Evolutionary conservation across 2,797 vertebrate genomes (phyloP).

Genomic region (Hipposideros larvatus): DNA sequence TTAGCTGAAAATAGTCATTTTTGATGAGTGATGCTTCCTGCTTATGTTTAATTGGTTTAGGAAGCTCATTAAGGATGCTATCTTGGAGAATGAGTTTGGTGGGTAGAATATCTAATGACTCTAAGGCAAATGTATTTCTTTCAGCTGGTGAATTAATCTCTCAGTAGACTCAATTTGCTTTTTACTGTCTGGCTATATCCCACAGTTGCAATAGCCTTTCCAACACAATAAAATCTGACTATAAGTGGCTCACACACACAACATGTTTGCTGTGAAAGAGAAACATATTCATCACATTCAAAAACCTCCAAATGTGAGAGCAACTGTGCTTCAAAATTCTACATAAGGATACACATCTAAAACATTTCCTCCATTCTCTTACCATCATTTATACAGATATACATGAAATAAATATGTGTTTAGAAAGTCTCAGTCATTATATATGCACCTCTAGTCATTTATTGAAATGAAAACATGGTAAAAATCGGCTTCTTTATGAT

Average conservation of each 20-base stretch:
- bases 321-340: neutral
- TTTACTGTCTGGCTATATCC: constrained; percentile 63
- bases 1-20: constrained; percentile 63
- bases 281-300: constrained; percentile 31
- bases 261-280: neutral
- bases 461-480: neutral
- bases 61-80: constrained; percentile 77
- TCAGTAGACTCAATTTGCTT: constrained; percentile 64
- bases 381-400: neutral
- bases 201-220: constrained; percentile 21
- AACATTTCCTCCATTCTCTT: neutral
- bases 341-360: neutral
- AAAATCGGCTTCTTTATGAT: neutral
- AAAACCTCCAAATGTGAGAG: neutral
- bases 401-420: neutral
- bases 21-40: constrained; percentile 76
- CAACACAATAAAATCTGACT: constrained; percentile 47
- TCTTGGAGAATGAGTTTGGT: constrained; percentile 68
- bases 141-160: constrained; percentile 72
- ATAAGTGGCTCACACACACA: neutral
- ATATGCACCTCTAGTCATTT: neutral
- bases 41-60: constrained; percentile 76
- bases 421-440: constrained; percentile 11
- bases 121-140: constrained; percentile 66
- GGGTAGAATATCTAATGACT: constrained; percentile 76